Base-by-base conservation (phyloP, 2,113 vertebrate species). In the Phrynosoma platyrhinos region DNA sequence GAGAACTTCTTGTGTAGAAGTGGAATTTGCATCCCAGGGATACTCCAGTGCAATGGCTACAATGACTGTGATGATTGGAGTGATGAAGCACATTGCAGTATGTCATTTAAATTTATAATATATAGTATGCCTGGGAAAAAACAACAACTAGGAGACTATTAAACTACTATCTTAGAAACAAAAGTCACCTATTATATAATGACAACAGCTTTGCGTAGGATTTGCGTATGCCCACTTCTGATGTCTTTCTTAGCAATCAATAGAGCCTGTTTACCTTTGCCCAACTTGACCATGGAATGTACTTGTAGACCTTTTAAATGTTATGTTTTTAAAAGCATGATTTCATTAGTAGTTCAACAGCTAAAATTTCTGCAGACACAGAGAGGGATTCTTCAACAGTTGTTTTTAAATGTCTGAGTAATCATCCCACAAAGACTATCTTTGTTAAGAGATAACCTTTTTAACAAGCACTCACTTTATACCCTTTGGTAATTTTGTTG, bases 1-100 rank as follows among this genome's bases (percentile, higher is more conserved):
- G 97, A 98, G 80, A 96, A 93, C 94, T 99, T 99, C 85, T 96
- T 98, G 91, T 99, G 99, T 75, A 91, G 96, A 74, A 98, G 96
- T 2, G 98, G 98, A 25, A 92, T 98, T 88, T 99, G 99, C 74
- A 90, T 99, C 87, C 96, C 97, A 5, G 95, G 96, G 93, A 99
- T 98, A 85, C 96, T 99, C 78, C 97, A 97, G 82, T 99, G 99
- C 79, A 99, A 99, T 3, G 97, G 98, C 71, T 98, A 98, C 96
- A 99, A 99, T 0, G 99, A 99, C 96, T 99, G 99, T 14, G 97
- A 97, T 36, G 99, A 99, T 84, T 99, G 99, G 99, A 99, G 98
- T 13, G 99, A 99, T 8, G 98, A 99, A 87, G 90, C 96, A 1
- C 96, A 97, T 76, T 99, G 99, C 88, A 97, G 98, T 99, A 96